Evolutionary conservation across 2,888 invertebrate species (phyloP), one percentile per base, ranked within the genome.

Genomic region (Drosophila mettleri): DNA sequence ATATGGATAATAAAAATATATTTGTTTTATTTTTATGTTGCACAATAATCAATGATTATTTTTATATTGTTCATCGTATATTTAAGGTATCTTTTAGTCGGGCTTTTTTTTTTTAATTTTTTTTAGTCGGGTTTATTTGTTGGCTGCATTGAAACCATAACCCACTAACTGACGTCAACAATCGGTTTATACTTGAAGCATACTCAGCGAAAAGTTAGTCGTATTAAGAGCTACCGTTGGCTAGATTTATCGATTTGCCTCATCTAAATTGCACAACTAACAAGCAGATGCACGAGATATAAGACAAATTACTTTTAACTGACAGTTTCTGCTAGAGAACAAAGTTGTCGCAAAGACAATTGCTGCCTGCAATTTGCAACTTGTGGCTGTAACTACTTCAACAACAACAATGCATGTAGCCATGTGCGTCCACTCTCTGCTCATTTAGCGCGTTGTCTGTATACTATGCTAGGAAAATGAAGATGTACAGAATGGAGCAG

Each of bases 401-500:
- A n/a, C 41, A 48, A 29, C n/a, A 55, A 58, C 33, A 62, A 45
- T 43, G 24, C 20, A 14, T 31, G 57, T 60, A 14, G 31, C 48
- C 18, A 36, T 60, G 27, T 62, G 45, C 34, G 34, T 49, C 45
- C 45, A 22, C 18, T 46, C n/a, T 7, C 29, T 31, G 46, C 46
- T 18, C 48, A 9, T 20, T 31, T 33, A 9, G 31, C 16, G 49
- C 33, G 22, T n/a, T 22, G 22, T 7, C 4, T 22, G 41, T 60
- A 61, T 52, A 51, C 54, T 60, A 70, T 67, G 68, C 72, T 84
- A 73, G 89, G 82, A 90, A 89, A 90, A 88, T 89, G 88, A 89
- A 89, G 89, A 89, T 90, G 89, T 89, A 90, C 89, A 86, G 81
- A 84, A 78, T 79, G 45, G 65, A 89, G 67, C 82, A 90, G 90